phyloP scores from a whole-genome alignment of 35 echinoderm and acorn worm genomes.

The Strongylocentrotus purpuratus region DNA sequence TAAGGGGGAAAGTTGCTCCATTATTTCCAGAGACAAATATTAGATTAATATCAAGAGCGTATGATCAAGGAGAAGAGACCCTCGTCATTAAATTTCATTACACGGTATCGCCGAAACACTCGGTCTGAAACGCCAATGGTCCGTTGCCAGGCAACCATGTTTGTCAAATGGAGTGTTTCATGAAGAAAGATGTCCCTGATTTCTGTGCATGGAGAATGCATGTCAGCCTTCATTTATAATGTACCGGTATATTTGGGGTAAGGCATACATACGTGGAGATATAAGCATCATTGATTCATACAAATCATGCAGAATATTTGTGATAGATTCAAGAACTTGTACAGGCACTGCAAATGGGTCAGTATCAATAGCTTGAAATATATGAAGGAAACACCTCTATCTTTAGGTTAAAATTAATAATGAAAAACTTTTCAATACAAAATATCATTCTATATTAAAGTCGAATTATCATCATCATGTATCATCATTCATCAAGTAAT shows the following conservation, averaged over 20 bases:
- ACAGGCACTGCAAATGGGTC: not conserved
- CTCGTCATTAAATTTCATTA: conserved; percentile 2
- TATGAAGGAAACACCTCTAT: no score
- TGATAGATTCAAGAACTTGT: not conserved
- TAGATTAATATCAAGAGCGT: not conserved
- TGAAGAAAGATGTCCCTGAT: not conserved
- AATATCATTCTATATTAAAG: no score
- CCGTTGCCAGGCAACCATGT: not conserved
- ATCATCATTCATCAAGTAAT: no score
- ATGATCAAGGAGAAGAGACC: not conserved
- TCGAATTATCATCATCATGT: no score
- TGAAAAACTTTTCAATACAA: no score
- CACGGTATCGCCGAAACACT: not conserved
- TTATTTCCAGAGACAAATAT: conserved; percentile 1
- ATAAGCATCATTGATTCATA: no score
- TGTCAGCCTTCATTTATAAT: no score
- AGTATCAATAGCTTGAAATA: not conserved
- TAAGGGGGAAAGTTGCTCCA: not conserved
- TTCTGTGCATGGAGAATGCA: not conserved
- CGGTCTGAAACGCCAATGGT: not conserved
- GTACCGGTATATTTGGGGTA: no score
- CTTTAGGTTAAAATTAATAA: no score
- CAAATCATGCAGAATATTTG: not conserved
- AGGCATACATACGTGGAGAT: no score
- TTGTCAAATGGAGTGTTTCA: not conserved